Percentiles rank a stretch among this genome's conserved stretches.
phyloP scores from a whole-genome alignment of 2,888 invertebrate genomes.

The Cantharis lateralis region DNA sequence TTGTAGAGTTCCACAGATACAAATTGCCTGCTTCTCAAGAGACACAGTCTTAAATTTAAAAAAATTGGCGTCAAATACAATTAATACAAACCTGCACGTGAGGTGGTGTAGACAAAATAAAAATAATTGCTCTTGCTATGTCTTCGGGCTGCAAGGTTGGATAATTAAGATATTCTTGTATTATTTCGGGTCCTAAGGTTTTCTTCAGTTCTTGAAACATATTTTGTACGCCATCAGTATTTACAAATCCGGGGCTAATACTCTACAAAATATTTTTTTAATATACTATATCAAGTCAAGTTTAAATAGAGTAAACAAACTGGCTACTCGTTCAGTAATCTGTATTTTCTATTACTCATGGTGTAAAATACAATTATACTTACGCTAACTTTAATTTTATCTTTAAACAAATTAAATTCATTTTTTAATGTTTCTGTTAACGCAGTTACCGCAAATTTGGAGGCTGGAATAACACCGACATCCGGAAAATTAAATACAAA shows the following conservation, averaged over 20 bases:
- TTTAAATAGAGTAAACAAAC: too few species aligned
- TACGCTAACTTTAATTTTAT: background rate
- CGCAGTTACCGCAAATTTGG: background rate
- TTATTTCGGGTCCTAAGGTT: background rate
- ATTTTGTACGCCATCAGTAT: background rate
- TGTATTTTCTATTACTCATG: too few species aligned
- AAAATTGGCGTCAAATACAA: too few species aligned
- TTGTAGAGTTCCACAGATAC: too few species aligned
- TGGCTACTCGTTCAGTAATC: too few species aligned
- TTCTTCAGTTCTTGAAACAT: background rate
- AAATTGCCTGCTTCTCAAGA: too few species aligned
- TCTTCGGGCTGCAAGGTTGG: background rate
- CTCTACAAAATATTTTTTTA: background rate
- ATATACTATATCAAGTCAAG: too few species aligned
- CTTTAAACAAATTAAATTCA: background rate
- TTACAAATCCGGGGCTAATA: background rate
- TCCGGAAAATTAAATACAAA: background rate
- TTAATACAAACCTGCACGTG: background rate
- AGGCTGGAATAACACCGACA: background rate
- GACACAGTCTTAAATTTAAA: too few species aligned
- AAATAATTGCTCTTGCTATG: background rate
- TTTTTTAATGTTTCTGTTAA: background rate
- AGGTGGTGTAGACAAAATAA: background rate
- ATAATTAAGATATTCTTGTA: background rate
- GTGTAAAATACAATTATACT: background rate